Evolutionary conservation across 2,113 vertebrate genomes (phyloP).

Genomic region (Thermophis baileyi): DNA sequence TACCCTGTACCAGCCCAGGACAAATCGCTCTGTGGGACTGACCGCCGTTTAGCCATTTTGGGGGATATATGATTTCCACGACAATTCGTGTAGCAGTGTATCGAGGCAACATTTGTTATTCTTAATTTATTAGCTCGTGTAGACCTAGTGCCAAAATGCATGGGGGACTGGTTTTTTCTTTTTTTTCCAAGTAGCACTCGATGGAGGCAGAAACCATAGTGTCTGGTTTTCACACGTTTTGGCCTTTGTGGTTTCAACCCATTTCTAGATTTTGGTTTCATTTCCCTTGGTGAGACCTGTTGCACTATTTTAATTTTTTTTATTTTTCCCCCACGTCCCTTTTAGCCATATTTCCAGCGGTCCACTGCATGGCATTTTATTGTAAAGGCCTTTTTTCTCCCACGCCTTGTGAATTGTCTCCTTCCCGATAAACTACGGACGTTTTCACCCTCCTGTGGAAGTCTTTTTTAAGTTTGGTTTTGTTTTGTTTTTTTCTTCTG

Average conservation of each 20-base stretch:
- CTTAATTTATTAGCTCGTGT: slow-evolving; percentile 50
- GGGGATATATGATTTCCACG: slow-evolving; percentile 38
- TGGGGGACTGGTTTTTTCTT: slow-evolving; percentile 2
- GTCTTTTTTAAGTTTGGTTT: slow-evolving; percentile 65
- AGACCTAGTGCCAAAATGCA: slow-evolving; percentile 74
- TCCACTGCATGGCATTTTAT: slow-evolving; percentile 70
- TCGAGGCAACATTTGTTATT: slow-evolving; percentile 36
- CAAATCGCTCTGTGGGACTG: neutral
- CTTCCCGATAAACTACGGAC: slow-evolving; percentile 59
- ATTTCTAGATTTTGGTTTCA: slow-evolving; percentile 57
- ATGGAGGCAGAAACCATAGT: slow-evolving; percentile 60
- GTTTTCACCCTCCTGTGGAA: slow-evolving; percentile 51
- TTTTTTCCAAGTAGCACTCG: slow-evolving; percentile 67
- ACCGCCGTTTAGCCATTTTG: neutral
- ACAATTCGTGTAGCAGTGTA: slow-evolving; percentile 32
- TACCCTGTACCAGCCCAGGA: too few relatives aligned
- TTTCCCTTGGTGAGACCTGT: slow-evolving; percentile 59
- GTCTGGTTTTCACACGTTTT: slow-evolving; percentile 53
- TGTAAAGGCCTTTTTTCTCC: slow-evolving; percentile 61
- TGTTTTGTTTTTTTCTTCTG: slow-evolving; percentile 23
- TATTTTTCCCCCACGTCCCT: neutral
- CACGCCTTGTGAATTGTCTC: slow-evolving; percentile 65
- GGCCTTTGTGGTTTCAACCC: slow-evolving; percentile 56
- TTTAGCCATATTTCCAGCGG: slow-evolving; percentile 54
- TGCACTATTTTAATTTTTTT: slow-evolving; percentile 55